Base-by-base conservation (phyloP, 2,888 invertebrate species). In the Lepidonotus clava region DNA sequence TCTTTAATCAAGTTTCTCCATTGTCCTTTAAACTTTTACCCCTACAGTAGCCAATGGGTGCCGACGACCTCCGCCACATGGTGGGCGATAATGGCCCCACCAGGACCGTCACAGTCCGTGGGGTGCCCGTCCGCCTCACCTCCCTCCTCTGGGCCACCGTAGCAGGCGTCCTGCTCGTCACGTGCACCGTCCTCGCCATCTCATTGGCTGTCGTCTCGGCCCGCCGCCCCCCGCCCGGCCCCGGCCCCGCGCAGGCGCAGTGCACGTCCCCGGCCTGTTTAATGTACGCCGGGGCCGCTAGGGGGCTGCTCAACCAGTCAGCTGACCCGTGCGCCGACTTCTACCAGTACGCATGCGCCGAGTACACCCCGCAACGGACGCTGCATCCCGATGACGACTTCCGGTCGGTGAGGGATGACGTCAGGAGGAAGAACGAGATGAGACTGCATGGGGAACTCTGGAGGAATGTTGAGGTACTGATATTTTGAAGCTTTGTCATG, bases 331-430 rank as follows among this genome's bases (percentile, higher is more conserved):
- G 96, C 91, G 92, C 93, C 11, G 93, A 95, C 90, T 94, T 95
- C 90, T 95, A 95, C 94, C 92, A 93, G 46, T 95, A 95, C 91
- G 94, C 95, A 0, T 96, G 96, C 90, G 95, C 95, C 6, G 94
- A 94, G 34, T 95, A 95, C 95, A 89, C 95, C 32, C 90, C 92
- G 61, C 92, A 92, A n/a, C 32, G 71, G 6, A 24, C 83, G 8
- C n/a, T 87, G 18, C 61, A 77, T 14, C 76, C 76, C 1, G 76
- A 76, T n/a, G 36, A 40, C 76, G 21, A 76, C 76, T 76, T 38
- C 86, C 6, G 86, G 77, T 21, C 86, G 66, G 38, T 5, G 6
- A n/a, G 76, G 80, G 51, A 40, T 61, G 46, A 80, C 86, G 80
- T 87, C 0, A 36, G 77, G n/a, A 46, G 77, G 24, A 51, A n/a